Percentiles rank a stretch among this genome's conserved stretches.
These are phyloP conservation scores for Myotis davidii DNA, from an alignment of 2,113 vertebrate species.

Conservation along the genomic window DNA sequence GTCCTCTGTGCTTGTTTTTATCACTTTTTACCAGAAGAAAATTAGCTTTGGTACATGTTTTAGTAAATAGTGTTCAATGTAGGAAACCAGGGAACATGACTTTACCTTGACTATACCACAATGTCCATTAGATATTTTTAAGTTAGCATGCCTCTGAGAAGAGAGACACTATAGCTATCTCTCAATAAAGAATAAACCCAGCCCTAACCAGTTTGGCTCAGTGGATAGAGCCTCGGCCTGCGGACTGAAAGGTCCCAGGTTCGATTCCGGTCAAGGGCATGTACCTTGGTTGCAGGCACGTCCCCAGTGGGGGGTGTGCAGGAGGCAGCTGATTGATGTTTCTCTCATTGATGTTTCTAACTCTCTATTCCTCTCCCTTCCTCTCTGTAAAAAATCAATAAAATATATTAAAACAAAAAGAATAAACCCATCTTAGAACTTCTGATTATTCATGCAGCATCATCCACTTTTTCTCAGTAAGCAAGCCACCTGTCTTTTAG, in stretches of 20 bases:
- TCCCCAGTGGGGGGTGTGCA: too few relatives aligned
- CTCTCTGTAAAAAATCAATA: too few relatives aligned
- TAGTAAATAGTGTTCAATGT: background rate
- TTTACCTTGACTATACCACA: background rate
- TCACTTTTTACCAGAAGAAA: background rate
- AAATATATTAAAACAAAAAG: background rate
- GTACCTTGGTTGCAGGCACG: too few relatives aligned
- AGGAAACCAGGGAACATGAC: background rate
- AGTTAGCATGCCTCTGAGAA: background rate
- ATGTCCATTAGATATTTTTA: background rate
- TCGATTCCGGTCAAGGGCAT: too few relatives aligned
- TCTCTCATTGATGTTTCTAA: too few relatives aligned
- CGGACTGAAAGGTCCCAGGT: too few relatives aligned
- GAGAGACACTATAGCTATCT: background rate
- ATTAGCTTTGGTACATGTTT: background rate
- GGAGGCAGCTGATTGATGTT: too few relatives aligned
- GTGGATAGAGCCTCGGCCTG: too few relatives aligned
- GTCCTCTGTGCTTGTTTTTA: background rate
- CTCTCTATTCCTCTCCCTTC: too few relatives aligned
- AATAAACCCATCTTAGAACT: background rate
- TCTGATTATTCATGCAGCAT: background rate
- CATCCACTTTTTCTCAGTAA: background rate
- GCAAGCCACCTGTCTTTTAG: background rate
- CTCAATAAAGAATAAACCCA: background rate
- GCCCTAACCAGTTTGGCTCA: too few relatives aligned